Evolutionary conservation across 2,113 vertebrate genomes (phyloP), one percentile per base, ranked within the genome.

Genomic region (Sphaerodactylus townsendi): DNA sequence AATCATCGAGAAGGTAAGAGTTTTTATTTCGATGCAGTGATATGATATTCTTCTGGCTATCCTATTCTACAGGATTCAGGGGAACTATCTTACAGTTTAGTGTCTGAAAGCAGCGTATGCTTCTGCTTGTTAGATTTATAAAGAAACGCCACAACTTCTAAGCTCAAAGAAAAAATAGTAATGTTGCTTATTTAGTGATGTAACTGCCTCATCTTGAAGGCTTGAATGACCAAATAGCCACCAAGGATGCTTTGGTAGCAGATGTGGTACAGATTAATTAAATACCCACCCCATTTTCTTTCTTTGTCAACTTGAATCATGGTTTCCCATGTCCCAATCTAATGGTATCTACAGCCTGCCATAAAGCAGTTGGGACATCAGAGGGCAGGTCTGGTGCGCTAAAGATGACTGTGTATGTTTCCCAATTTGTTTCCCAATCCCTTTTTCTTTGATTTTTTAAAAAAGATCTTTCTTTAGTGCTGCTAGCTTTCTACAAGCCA

Each of bases 1-100:
- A 77, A 96, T 99, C 79, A 99, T 99, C 84, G 99, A 99, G 82
- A 99, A 99, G 96, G 99, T 99, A 91, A 15, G 28, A 44, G 37
- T 9, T 35, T 1, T 68, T 72, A 68, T 1, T 59, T 35, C 3
- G 25, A 70, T 78, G 62, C 0, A 33, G 53, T 35, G 76, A 37
- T 87, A 66, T 72, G 65, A 59, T 5, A 0, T 84, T 19, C 23
- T 84, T 79, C 70, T 23, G 74, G 17, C n/a, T 23, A 23, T 30
- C 82, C 3, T 50, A 83, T n/a, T n/a, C 82, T 85, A 76, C 64
- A 13, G 10, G 74, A 15, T 0, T 0, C 25, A 39, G 79, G 41
- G 28, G 39, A 30, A 73, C 44, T 7, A 10, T 30, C 39, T 72
- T 82, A 9, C 10, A 33, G 39, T 53, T 70, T 39, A 35, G 7